Base-by-base conservation (phyloP, 2,888 invertebrate species). In the Tortrix viridana region DNA sequence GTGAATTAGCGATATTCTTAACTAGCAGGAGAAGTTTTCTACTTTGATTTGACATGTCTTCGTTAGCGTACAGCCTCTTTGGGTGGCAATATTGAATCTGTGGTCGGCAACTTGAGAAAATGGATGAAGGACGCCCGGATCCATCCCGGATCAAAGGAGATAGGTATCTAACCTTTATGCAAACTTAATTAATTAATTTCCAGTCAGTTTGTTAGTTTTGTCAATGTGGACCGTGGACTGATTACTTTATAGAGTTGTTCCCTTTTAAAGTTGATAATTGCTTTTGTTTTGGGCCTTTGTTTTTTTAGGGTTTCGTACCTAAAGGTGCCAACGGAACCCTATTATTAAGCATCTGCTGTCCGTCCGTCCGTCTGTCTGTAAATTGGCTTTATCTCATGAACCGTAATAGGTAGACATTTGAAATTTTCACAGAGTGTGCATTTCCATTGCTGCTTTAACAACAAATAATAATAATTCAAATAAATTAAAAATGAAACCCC, bases 171-270 rank as follows among this genome's bases (percentile, higher is more conserved):
- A 23, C 61, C 55, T 49, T 48, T 50, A 43, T 32, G 48, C 48
- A 49, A 61, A 60, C 44, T 48, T 41, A 48, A 55, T 60, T 60
- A 60, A 60, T 55, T 56, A 61, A 61, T 61, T 61, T 61, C 14
- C 22, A 38, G 41, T 20, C 43, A 22, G 57, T 61, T 56, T 61
- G 61, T 61, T 61, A 37, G 61, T 44, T 60, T n/a, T 61, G 55
- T 61, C 55, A 61, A 22, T 50, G 54, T 43, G 38, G 47, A n/a
- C 54, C 41, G 16, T 20, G 12, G 58, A 22, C 23, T 26, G 48
- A 49, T 44, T 50, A 50, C 50, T 49, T 49, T 19, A 19, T 23
- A 12, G 12, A 58, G 48, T 49, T 50, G 16, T 14, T 43, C 49
- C 38, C 41, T 43, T n/a, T n/a, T 32, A 41, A 43, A 61, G 37